phyloP scores from a whole-genome alignment of 2,888 invertebrate species.

The Erebia aethiops region DNA sequence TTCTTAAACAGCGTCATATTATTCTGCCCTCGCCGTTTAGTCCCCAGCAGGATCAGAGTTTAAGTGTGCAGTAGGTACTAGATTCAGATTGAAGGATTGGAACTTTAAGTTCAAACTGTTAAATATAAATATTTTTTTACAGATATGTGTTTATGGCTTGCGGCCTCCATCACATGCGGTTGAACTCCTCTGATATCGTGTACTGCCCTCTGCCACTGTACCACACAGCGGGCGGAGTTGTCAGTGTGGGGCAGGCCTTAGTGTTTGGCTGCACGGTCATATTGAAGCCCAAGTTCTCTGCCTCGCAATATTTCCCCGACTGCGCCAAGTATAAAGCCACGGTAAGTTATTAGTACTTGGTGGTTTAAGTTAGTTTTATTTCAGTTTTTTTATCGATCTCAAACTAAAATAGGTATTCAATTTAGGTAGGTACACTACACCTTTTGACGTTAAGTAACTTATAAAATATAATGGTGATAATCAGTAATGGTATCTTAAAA shows the following conservation, averaged over 20 bases:
- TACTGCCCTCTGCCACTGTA: constrained; percentile 98
- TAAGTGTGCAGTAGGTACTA: no score
- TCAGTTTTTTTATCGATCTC: no score
- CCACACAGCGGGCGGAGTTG: constrained; percentile 96
- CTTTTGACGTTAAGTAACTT: no score
- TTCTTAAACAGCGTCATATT: no score
- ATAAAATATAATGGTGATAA: no score
- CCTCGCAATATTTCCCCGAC: constrained; percentile 95
- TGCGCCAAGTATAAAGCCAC: constrained; percentile 97
- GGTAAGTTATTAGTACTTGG: constrained; percentile 81
- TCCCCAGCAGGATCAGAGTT: no score
- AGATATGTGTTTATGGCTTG: constrained; percentile 91
- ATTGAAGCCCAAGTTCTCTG: constrained; percentile 96
- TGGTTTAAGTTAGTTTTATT: background rate
- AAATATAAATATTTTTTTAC: constrained; percentile 34
- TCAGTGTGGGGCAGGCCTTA: constrained; percentile 91
- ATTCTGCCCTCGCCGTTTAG: no score
- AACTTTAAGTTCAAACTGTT: background rate
- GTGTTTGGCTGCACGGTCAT: constrained; percentile 92
- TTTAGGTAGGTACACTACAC: no score
- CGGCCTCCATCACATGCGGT: constrained; percentile 86
- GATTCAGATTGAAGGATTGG: no score
- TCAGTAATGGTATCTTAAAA: no score
- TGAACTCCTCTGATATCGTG: constrained; percentile 87
- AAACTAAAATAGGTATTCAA: no score